These are phyloP conservation scores for Drosophila incognita DNA, from an alignment of 2,888 invertebrate species.

Conservation along the genomic window DNA sequence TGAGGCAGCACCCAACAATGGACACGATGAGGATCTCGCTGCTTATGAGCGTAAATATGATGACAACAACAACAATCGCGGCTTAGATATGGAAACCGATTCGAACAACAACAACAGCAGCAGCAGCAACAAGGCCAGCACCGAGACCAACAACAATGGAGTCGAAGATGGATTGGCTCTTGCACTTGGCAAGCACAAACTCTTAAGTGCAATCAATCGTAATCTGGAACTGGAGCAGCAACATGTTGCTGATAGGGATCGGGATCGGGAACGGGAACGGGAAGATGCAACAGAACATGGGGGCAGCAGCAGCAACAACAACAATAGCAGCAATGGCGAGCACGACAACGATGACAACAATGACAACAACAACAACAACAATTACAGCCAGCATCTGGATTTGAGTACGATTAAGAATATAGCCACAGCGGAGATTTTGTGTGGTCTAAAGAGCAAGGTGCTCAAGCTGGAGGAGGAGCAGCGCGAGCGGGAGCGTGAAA, in stretches of 20 bases:
- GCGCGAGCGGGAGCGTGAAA: slow-evolving; percentile 66
- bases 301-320: slow-evolving; percentile 43
- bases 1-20: slow-evolving; percentile 44
- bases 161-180: slow-evolving; percentile 55
- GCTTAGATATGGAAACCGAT: slow-evolving; percentile 69
- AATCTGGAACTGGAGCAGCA: slow-evolving; percentile 57
- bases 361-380: slow-evolving; percentile 68
- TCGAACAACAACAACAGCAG: slow-evolving; percentile 78
- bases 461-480: slow-evolving; percentile 81
- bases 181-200: slow-evolving; percentile 68
- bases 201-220: slow-evolving; percentile 65
- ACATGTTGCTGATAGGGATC: slow-evolving; percentile 33
- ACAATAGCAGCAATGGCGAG: slow-evolving; percentile 41
- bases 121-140: slow-evolving; percentile 39
- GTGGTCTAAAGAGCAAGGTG: slow-evolving; percentile 82
- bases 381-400: slow-evolving; percentile 75
- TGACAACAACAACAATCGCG: slow-evolving; percentile 75
- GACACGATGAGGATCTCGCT: slow-evolving; percentile 64
- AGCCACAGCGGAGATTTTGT: slow-evolving; percentile 81
- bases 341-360: slow-evolving; percentile 45
- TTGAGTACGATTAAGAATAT: slow-evolving; percentile 81
- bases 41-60: slow-evolving; percentile 73
- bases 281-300: slow-evolving; percentile 27
- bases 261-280: slow-evolving; percentile 21
- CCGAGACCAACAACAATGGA: slow-evolving; percentile 41